Evolutionary conservation across 2,113 vertebrate genomes (phyloP), one percentile per base, ranked within the genome.

Genomic region (Phrynosoma blainvillii): DNA sequence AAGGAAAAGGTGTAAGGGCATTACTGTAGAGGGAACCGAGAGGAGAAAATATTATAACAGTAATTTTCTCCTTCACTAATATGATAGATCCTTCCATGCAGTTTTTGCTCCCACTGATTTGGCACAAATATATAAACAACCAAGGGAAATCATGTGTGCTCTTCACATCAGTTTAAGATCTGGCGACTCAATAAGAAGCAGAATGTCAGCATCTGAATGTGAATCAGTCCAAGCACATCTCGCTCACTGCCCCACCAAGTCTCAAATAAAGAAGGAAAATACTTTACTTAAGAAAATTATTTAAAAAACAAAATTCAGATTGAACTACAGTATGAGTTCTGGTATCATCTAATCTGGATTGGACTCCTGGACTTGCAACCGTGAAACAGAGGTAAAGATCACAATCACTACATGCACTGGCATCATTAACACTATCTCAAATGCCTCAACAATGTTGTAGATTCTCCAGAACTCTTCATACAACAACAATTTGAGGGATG

Each of bases 1-100:
- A 95, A 94, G 95, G 94, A 95, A 96, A 79, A 97, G 98, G 97
- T 96, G 97, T 95, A 97, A 97, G 97, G 95, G 96, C 96, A 97
- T 93, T 90, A 95, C 95, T 92, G 90, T 91, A 90, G 13, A 96
- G 94, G 92, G 93, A 96, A 95, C 89, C 87, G 92, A 96, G 95
- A 95, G 94, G 47, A 92, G 95, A 93, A 92, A 96, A 95, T 95
- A 96, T 94, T 96, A 95, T 76, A 96, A 96, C 94, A 95, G 94
- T 95, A 93, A 96, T 96, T 97, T 96, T 96, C 96, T 95, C 95
- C 93, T 94, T 95, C 95, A 92, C 93, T 93, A 92, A 92, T 96
- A 96, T 94, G 92, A 93, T 88, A 94, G 92, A 91, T 91, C 89
- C 84, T 88, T 91, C 90, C 40, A 52, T 86, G 77, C 85, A 95